phyloP scores from a whole-genome alignment of 2,888 invertebrate genomes.

The Rotaria sp. region DNA sequence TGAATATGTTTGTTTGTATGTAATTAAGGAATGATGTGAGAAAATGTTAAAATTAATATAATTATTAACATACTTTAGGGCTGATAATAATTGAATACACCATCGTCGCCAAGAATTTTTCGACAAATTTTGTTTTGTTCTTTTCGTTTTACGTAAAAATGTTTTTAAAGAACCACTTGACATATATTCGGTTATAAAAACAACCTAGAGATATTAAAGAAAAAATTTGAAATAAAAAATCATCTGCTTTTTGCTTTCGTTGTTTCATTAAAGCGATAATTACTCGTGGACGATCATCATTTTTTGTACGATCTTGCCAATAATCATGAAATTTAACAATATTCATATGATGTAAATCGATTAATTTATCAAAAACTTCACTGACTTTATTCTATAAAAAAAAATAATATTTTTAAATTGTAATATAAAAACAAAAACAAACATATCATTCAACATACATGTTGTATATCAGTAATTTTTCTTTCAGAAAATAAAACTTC shows the following conservation, averaged over 20 bases:
- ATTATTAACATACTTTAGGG: constrained; percentile 69
- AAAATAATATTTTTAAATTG: background rate
- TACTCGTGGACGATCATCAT: background rate
- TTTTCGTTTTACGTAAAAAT: constrained; percentile 72
- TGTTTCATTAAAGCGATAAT: too few relatives aligned
- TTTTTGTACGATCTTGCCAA: constrained; percentile 74
- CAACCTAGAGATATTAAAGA: constrained; percentile 62
- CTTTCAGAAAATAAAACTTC: constrained; percentile 76
- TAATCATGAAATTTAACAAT: constrained; percentile 99
- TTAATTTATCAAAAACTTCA: constrained; percentile 92
- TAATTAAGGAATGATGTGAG: background rate
- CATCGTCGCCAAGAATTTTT: constrained; percentile 97
- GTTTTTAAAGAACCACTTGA: constrained; percentile 97
- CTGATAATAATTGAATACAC: constrained; percentile 98
- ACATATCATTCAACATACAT: background rate
- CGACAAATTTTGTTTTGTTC: constrained; percentile 54
- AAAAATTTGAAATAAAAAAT: background rate
- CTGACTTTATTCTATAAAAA: constrained; percentile 74
- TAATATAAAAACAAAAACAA: too few relatives aligned
- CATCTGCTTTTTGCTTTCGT: too few relatives aligned
- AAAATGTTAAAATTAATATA: background rate
- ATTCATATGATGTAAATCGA: constrained; percentile 91
- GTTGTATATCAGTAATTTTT: constrained; percentile 36
- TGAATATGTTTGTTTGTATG: background rate
- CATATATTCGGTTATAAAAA: constrained; percentile 99